These are phyloP conservation scores for Deladenus siricidicola DNA, from an alignment of 2,888 invertebrate species.

Conservation along the genomic window DNA sequence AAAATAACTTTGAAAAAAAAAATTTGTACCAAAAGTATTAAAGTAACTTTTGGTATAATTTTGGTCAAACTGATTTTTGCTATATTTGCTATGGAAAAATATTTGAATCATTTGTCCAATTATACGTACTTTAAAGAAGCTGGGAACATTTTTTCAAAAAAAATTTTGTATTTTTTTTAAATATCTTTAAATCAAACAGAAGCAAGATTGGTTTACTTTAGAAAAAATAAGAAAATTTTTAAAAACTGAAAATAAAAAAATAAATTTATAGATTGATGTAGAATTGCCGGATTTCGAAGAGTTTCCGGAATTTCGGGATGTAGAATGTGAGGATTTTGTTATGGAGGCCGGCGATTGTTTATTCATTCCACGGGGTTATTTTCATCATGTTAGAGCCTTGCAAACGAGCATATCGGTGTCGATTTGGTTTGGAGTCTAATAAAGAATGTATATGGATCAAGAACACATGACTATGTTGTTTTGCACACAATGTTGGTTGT, in stretches of 20 bases:
- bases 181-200: too few species aligned
- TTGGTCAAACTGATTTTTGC: background rate
- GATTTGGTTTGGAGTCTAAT: conserved; percentile 26
- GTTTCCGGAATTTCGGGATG: conserved; percentile 64
- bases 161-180: too few species aligned
- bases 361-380: conserved; percentile 88
- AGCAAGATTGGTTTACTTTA: conserved; percentile 9
- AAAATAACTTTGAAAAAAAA: background rate
- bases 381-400: conserved; percentile 76
- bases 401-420: conserved; percentile 28
- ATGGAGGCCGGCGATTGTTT: conserved; percentile 78
- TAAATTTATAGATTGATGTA: conserved; percentile 65
- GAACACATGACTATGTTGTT: background rate
- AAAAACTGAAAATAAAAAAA: too few species aligned
- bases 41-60: background rate
- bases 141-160: too few species aligned
- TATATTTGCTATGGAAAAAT: too few species aligned
- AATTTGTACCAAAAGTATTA: background rate
- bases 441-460: background rate
- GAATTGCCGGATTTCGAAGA: conserved; percentile 66
- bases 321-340: conserved; percentile 49
- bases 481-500: background rate
- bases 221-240: too few species aligned
- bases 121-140: too few species aligned
- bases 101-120: too few species aligned